A percentile compares a stretch with the other conserved stretches of the same genome.
These are phyloP conservation scores for Cirrhinus mrigala DNA, from an alignment of 2,797 vertebrate species.

Conservation along the genomic window DNA sequence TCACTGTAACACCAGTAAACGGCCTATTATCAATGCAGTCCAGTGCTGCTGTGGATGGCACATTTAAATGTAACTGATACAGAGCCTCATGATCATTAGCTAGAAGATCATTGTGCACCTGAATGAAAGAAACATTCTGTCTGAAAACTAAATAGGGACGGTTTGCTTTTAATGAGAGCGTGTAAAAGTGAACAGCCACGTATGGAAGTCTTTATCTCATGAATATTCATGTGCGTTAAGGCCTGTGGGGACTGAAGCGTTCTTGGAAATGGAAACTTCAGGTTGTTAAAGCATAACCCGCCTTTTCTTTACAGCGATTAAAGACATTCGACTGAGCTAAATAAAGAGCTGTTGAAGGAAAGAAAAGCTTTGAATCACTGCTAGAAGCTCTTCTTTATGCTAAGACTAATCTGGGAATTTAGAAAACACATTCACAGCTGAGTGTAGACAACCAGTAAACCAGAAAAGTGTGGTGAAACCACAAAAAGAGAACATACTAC, in stretches of 20 bases:
- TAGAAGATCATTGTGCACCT: neutral
- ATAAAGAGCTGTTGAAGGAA: slow-evolving; percentile 28
- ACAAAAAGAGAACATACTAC: neutral
- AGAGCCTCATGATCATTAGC: slow-evolving; percentile 12
- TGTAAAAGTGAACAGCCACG: neutral
- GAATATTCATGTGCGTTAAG: slow-evolving; percentile 45
- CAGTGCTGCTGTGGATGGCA: neutral
- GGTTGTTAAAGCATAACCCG: slow-evolving; percentile 31
- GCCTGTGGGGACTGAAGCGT: slow-evolving; percentile 8
- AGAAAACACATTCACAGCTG: neutral
- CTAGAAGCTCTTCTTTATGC: slow-evolving; percentile 14
- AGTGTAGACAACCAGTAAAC: neutral
- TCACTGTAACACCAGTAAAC: slow-evolving; percentile 26
- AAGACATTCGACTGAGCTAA: slow-evolving; percentile 37
- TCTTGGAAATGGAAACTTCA: slow-evolving; percentile 35
- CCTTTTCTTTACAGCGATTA: slow-evolving; percentile 23
- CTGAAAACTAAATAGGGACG: neutral
- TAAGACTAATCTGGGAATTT: neutral
- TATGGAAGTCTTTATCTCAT: slow-evolving; percentile 22
- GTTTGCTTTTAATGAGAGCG: slow-evolving; percentile 5
- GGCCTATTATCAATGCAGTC: neutral
- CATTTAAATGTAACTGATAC: slow-evolving; percentile 9
- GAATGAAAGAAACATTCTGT: neutral
- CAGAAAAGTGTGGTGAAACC: neutral
- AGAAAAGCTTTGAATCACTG: neutral